Evolutionary conservation across 2,888 invertebrate species (phyloP), one percentile per base, ranked within the genome.

Genomic region (Nemurella pictetii): DNA sequence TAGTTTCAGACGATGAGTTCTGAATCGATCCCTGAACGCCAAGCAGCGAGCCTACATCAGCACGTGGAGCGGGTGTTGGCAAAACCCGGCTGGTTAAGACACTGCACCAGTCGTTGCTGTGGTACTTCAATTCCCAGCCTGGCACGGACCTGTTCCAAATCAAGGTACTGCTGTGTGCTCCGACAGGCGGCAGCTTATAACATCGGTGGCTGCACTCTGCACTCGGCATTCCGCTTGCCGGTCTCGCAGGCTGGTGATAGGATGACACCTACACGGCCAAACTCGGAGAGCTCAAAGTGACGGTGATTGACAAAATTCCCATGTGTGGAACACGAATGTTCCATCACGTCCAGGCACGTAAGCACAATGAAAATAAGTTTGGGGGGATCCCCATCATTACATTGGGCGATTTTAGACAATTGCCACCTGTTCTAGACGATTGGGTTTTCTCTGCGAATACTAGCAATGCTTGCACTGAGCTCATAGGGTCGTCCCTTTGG

Each of bases 31-130:
- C 4, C 55, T 81, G 25, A 81, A 81, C 20, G 27, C 5, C 15
- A 36, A 36, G 32, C 82, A 81, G 26, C 9, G 26, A 81, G 25
- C n/a, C 15, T 81, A 77, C 27, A 5, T 81, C 25, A 36, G 86
- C 85, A 86, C 88, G 88, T 5, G 87, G 87, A 75, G 89, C 88
- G 9, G 88, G 89, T 3, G 88, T 88, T n/a, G 89, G 89, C 12
- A 89, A 89, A 87, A 88, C 88, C 85, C 86, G 80, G 25, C 84
- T 88, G 0, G 88, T 89, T 3, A 87, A 86, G 27, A 86, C 87
- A 20, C 86, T 89, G 36, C 87, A 87, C 85, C 88, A 88, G n/a
- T 77, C 86, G 80, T 84, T 88, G 78, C 87, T 85, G 55, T 78
- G 86, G 80, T 85, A 85, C n/a, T 88, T 87, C 83, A 87, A 87